These are phyloP conservation scores for Oncorhynchus clarkii DNA, from an alignment of 2,113 vertebrate species.

Conservation along the genomic window DNA sequence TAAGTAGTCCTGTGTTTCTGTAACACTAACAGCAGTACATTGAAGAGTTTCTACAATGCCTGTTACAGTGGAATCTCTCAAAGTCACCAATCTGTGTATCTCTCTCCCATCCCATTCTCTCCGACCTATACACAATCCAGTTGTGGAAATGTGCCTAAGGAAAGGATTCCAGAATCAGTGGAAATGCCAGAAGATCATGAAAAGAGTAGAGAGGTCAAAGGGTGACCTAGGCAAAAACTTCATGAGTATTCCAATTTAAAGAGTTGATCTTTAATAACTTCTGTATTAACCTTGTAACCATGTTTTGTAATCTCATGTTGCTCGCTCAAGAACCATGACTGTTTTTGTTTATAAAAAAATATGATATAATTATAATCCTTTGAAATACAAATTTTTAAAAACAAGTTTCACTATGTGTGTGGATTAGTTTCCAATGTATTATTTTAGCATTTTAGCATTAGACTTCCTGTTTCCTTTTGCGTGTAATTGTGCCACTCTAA, in stretches of 20 bases:
- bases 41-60: neutral
- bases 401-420: neutral
- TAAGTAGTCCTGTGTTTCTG: constrained; percentile 25
- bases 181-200: constrained; percentile 6
- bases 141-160: neutral
- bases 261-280: neutral
- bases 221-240: neutral
- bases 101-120: neutral
- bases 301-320: neutral
- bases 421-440: too few relatives aligned
- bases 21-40: too few relatives aligned
- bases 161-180: neutral
- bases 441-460: neutral
- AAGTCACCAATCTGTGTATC: neutral
- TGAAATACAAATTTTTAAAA: neutral
- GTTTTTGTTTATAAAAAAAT: neutral
- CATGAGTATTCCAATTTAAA: neutral
- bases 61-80: neutral
- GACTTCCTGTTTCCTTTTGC: neutral
- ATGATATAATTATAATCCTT: neutral
- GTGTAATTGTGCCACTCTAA: too few relatives aligned
- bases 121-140: constrained; percentile 5
- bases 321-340: neutral
- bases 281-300: too few relatives aligned
- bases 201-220: neutral